Conservation (phyloP, 2,888 invertebrate species). For the Lumbricus terrestris region DNA sequence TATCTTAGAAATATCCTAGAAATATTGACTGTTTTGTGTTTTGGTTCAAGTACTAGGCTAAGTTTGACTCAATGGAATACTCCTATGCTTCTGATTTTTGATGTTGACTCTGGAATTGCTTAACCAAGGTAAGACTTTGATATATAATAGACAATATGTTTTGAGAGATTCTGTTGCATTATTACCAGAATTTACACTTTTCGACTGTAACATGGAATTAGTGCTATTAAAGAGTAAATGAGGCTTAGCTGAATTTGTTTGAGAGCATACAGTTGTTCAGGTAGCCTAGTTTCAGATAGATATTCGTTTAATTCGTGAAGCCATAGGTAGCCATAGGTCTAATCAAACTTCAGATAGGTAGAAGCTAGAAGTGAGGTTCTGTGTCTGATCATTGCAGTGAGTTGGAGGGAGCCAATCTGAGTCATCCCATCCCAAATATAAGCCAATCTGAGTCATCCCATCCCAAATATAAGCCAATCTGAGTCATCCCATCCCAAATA, state of each 20-base stretch:
- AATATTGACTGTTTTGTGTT: not conserved
- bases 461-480: too few species aligned
- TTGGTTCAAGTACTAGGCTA: not conserved
- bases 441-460: too few species aligned
- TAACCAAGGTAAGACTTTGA: not conserved
- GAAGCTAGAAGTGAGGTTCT: not conserved
- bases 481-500: too few species aligned
- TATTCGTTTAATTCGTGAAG: too few species aligned
- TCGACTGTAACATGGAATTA: not conserved
- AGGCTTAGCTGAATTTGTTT: not conserved
- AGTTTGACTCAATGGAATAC: not conserved
- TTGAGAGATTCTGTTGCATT: not conserved
- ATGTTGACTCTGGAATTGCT: not conserved
- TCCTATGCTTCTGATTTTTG: not conserved
- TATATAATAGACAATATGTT: not conserved
- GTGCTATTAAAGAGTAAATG: not conserved
- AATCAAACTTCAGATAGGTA: not conserved
- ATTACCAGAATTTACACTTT: not conserved
- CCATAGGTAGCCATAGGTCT: too few species aligned
- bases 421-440: too few species aligned
- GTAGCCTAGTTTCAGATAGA: too few species aligned
- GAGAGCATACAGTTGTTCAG: not conserved
- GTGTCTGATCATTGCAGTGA: not conserved
- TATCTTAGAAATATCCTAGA: not conserved
- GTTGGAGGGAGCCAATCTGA: not conserved